A percentile compares a stretch with the other conserved stretches of the same genome.
Conservation (phyloP, 2,888 invertebrate species). For the Petrolisthes cinctipes region DNA sequence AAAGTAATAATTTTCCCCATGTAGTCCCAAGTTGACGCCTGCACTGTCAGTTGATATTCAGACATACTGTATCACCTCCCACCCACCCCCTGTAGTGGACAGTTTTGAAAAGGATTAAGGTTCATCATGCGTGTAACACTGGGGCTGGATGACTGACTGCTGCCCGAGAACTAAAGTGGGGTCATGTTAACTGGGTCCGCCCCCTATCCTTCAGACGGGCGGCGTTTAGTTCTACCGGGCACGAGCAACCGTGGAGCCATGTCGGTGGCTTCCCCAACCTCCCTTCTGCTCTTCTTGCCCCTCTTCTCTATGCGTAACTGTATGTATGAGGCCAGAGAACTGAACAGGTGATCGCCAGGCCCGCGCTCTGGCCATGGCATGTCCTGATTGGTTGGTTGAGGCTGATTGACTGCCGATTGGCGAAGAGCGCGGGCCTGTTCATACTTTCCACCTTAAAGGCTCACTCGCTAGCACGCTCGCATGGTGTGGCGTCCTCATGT, state of each 20-base stretch:
- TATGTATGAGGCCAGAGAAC: constrained; percentile 66
- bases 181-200: constrained; percentile 50
- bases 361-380: constrained; percentile 47
- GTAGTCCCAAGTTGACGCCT: constrained; percentile 29
- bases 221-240: constrained; percentile 65
- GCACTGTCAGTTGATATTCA: constrained; percentile 30
- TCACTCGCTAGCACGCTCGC: constrained; percentile 61
- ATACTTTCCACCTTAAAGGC: constrained; percentile 61
- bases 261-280: constrained; percentile 65
- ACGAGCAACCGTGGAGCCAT: constrained; percentile 63
- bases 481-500: constrained; percentile 60
- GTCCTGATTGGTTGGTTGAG: background rate
- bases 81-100: constrained; percentile 30
- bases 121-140: constrained; percentile 17
- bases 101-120: background rate
- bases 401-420: constrained; percentile 13
- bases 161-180: constrained; percentile 34
- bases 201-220: constrained; percentile 64
- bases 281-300: constrained; percentile 66
- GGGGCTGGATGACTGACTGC: constrained; percentile 11
- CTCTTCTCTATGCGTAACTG: constrained; percentile 66
- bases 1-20: constrained; percentile 26
- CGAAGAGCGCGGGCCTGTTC: constrained; percentile 56
- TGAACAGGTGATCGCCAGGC: constrained; percentile 62
- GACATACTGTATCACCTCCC: constrained; percentile 10